Evolutionary conservation across 2,113 vertebrate species (phyloP).

Genomic region (Atrichornis clamosus): DNA sequence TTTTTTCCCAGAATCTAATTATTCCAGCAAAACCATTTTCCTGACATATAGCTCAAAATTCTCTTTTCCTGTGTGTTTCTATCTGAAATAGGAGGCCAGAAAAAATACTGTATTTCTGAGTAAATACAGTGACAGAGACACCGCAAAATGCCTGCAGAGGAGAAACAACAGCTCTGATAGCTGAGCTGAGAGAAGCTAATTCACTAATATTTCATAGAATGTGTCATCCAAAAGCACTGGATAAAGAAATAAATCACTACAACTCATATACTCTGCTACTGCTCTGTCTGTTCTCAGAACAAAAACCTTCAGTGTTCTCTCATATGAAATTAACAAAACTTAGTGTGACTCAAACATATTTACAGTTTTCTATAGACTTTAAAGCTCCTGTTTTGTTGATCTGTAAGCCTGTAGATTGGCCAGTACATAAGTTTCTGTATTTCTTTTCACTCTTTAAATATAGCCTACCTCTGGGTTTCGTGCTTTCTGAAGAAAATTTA

Average conservation of each 20-base stretch:
- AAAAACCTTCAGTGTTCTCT: background rate
- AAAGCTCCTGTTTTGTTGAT: background rate
- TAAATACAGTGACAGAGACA: background rate
- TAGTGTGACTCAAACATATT: background rate
- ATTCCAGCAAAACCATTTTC: background rate
- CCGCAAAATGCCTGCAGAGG: background rate
- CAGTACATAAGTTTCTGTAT: background rate
- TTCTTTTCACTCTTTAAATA: background rate
- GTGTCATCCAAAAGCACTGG: background rate
- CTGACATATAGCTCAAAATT: background rate
- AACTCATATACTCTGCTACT: background rate
- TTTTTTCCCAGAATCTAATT: background rate
- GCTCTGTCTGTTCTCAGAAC: background rate
- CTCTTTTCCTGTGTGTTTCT: background rate
- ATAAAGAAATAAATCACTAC: background rate
- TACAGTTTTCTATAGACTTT: background rate
- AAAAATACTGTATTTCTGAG: background rate
- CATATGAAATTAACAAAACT: background rate
- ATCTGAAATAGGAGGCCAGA: background rate
- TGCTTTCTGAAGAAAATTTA: background rate
- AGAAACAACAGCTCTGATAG: background rate
- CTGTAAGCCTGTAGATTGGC: background rate
- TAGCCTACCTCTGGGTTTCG: background rate
- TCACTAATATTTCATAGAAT: background rate
- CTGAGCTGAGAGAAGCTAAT: background rate